Conservation (phyloP, 2,888 invertebrate genomes). For the Geophilus truncorum region DNA sequence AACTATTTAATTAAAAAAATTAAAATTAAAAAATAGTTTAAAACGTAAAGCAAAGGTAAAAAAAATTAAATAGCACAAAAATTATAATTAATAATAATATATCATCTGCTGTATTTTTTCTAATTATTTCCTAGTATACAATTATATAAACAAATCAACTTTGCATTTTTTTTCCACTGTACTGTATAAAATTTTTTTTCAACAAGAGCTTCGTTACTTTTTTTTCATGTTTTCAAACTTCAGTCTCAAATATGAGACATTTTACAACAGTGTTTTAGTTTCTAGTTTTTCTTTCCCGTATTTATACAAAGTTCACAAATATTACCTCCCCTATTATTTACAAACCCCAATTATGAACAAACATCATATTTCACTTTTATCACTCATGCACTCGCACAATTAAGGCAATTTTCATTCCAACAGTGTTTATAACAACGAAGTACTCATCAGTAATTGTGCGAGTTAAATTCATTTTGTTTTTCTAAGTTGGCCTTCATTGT, state of each 20-base stretch:
- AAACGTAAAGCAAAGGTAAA: not conserved
- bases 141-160: constrained; percentile 11
- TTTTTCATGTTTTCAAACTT: not conserved
- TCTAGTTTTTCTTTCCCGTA: constrained; percentile 1
- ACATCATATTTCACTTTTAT: not conserved
- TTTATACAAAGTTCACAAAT: constrained; percentile 20
- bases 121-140: not conserved
- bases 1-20: not conserved
- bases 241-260: constrained; percentile 6
- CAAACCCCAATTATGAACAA: constrained; percentile 2
- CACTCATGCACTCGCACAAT: constrained; percentile 3
- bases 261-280: not conserved
- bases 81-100: not conserved
- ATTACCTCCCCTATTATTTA: constrained; percentile 2
- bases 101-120: not conserved
- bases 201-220: not conserved
- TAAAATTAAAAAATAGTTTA: not conserved
- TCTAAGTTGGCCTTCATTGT: constrained; percentile 37
- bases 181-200: constrained; percentile 5
- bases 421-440: not conserved
- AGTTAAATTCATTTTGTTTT: constrained; percentile 32
- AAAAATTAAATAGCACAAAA: not conserved
- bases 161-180: not conserved
- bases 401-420: constrained; percentile 1
- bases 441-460: constrained; percentile 33